These are phyloP conservation scores for Achroia grisella DNA, from an alignment of 1,140 invertebrate genomes.

Conservation along the genomic window DNA sequence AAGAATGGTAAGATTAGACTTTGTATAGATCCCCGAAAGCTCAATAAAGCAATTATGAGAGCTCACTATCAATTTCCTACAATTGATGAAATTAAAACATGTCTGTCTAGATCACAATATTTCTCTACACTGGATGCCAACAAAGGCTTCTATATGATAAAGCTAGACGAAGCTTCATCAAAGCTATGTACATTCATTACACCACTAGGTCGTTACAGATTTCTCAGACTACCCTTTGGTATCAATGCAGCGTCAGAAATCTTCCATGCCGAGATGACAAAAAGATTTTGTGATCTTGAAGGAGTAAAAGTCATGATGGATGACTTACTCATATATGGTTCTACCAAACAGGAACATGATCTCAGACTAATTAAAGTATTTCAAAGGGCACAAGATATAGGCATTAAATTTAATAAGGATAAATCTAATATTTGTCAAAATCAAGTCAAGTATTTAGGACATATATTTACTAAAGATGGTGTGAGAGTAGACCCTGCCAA, in stretches of 20 bases:
- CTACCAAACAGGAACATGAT: constrained; percentile 24
- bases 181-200: constrained; percentile 4
- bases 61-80: constrained; percentile 16
- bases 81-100: background rate
- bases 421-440: constrained; percentile 19
- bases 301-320: constrained; percentile 30
- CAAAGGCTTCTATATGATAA: constrained; percentile 7
- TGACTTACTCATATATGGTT: constrained; percentile 42
- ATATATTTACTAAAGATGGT: constrained; percentile 35
- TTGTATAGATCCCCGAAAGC: constrained; percentile 8
- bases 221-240: constrained; percentile 14
- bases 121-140: constrained; percentile 9
- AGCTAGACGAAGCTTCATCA: constrained; percentile 2
- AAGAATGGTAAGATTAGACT: constrained; percentile 14
- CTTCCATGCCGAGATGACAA: constrained; percentile 14
- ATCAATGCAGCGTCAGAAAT: constrained; percentile 18
- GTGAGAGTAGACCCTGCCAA: constrained; percentile 42
- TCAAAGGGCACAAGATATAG: constrained; percentile 19
- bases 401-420: constrained; percentile 40
- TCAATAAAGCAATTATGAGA: constrained; percentile 4
- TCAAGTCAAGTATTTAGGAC: constrained; percentile 39
- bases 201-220: constrained; percentile 7
- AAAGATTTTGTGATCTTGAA: constrained; percentile 5
- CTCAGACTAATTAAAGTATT: constrained; percentile 15
- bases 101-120: background rate